Evolutionary conservation across 2,888 invertebrate species (phyloP).

Genomic region (Eutolmus rufibarbis): DNA sequence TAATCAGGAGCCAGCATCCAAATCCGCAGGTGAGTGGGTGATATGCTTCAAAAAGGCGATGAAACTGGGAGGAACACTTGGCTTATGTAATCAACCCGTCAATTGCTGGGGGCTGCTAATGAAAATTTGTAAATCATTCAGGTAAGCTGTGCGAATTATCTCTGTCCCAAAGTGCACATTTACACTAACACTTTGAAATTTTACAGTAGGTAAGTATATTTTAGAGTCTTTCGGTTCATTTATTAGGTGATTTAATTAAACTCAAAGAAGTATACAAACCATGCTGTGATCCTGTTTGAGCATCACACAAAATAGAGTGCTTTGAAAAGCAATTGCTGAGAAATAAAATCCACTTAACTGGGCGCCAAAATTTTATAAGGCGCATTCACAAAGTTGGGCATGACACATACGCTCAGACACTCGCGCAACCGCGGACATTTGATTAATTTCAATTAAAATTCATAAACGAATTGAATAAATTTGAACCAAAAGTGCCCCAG

Average conservation of each 20-base stretch:
- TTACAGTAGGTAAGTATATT: background rate
- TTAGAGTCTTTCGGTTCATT: background rate
- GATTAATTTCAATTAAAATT: slow-evolving; percentile 50
- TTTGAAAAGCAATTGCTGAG: background rate
- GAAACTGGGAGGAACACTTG: background rate
- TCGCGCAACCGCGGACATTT: slow-evolving; percentile 44
- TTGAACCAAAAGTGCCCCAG: slow-evolving; percentile 43
- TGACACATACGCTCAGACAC: slow-evolving; percentile 30
- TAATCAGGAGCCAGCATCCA: slow-evolving; percentile 23
- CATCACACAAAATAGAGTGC: background rate
- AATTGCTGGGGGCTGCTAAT: background rate
- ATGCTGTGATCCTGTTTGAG: background rate
- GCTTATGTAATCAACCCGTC: slow-evolving; percentile 2
- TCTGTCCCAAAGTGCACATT: background rate
- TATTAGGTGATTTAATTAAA: background rate
- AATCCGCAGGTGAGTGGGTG: background rate
- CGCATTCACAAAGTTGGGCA: slow-evolving; percentile 3
- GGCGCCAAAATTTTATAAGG: slow-evolving; percentile 17
- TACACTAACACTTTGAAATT: slow-evolving; percentile 1
- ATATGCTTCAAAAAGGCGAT: slow-evolving; percentile 3
- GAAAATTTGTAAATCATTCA: slow-evolving; percentile 17
- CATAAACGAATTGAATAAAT: slow-evolving; percentile 45
- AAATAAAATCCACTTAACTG: background rate
- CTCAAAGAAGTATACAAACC: background rate
- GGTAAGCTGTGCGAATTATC: background rate